Evolutionary conservation across 2,113 vertebrate genomes (phyloP).

Genomic region (Origma solitaria): DNA sequence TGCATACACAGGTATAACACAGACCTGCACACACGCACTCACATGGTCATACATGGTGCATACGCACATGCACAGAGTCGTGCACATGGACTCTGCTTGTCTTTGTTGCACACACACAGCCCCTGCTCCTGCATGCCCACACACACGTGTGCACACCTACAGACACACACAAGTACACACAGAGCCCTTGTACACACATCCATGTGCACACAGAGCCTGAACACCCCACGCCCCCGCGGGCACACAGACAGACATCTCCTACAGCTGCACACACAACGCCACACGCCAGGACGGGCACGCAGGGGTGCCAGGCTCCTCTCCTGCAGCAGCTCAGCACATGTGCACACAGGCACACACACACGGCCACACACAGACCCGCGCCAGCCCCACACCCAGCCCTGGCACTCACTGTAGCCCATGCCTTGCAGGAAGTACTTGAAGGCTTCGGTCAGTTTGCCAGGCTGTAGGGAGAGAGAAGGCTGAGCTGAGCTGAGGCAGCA

Average conservation of each 20-base stretch:
- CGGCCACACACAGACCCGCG: rapidly evolving
- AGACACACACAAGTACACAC: not conserved
- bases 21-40: not conserved
- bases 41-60: not conserved
- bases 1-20: not conserved
- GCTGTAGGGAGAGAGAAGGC: conserved; percentile 70
- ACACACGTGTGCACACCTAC: no score
- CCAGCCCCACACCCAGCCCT: not conserved
- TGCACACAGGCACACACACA: rapidly evolving
- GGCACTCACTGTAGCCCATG: conserved; percentile 97
- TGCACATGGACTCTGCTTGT: not conserved
- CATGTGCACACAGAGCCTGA: not conserved
- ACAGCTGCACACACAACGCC: not conserved
- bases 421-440: conserved; percentile 99
- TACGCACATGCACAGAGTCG: not conserved
- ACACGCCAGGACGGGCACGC: rapidly evolving
- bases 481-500: not conserved
- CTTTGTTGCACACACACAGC: not conserved
- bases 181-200: not conserved
- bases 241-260: rapidly evolving
- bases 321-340: not conserved
- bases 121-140: not conserved
- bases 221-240: rapidly evolving
- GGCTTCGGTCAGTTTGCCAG: conserved; percentile 93
- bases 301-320: not conserved